Percentiles rank a stretch among this genome's conserved stretches.
phyloP scores from a whole-genome alignment of 1,140 invertebrate species.

The Eumeta japonica region DNA sequence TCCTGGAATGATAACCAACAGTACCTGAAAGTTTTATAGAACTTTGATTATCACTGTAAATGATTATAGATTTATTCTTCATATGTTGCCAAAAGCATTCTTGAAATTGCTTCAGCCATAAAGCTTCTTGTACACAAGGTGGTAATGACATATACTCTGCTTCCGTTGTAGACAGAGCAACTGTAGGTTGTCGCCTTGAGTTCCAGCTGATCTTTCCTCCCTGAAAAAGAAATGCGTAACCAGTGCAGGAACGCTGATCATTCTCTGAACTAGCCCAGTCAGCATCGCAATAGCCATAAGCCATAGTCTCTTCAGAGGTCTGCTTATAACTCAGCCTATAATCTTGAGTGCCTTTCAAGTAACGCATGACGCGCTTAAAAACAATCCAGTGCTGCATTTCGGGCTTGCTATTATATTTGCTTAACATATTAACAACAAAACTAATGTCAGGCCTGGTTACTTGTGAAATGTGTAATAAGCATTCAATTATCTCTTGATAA shows the following conservation, averaged over 20 bases:
- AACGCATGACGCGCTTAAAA: no score
- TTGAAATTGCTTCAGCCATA: no score
- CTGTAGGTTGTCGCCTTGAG: slow-evolving; percentile 16
- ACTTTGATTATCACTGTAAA: no score
- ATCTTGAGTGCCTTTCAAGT: no score
- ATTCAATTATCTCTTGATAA: no score
- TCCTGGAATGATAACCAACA: no score
- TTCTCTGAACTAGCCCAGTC: slow-evolving; percentile 29
- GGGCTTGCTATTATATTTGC: slow-evolving; percentile 10
- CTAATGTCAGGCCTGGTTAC: no score
- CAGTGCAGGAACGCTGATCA: slow-evolving; percentile 18
- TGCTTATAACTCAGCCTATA: slow-evolving; percentile 25
- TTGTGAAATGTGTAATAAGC: no score
- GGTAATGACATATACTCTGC: slow-evolving; percentile 16
- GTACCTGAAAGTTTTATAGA: slow-evolving; percentile 21
- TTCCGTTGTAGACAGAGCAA: no score
- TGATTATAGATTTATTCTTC: no score
- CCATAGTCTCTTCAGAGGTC: slow-evolving; percentile 12
- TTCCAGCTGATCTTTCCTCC: slow-evolving; percentile 21
- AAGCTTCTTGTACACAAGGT: neutral
- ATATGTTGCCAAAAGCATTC: neutral
- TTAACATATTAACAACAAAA: slow-evolving; percentile 13
- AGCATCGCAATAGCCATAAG: slow-evolving; percentile 35
- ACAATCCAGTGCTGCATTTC: no score
- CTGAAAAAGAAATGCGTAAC: no score